Evolutionary conservation across 53 echinoderm and acorn worm species (phyloP), one percentile per base, ranked within the genome.

Genomic region (Echinometra lucunter): DNA sequence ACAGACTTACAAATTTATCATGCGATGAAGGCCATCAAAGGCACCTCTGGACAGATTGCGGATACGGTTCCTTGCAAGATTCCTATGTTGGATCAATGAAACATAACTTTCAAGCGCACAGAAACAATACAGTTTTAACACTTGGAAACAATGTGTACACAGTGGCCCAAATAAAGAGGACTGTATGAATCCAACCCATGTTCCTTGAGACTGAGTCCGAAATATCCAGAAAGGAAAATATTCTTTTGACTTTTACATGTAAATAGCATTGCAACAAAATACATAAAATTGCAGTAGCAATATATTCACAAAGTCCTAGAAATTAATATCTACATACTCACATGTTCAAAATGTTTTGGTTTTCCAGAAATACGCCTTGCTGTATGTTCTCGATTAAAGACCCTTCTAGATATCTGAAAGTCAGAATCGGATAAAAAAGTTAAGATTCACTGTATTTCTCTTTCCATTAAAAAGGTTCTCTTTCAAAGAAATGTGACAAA

Each of bases 1-100:
- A 67, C 28, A 23, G 37, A 91, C 91, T 91, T 67, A 91, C 91
- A 91, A 17, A 10, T 4, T 66, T 11, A 15, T 91, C 28, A 91
- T 49, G 6, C 72, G 67, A 44, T 45, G 70, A 6, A 91, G 72
- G 8, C 91, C 91, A 32, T 37, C 18, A 42, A 91, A 45, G 21
- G 91, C 18, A 35, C 69, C 67, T 49, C 42, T 23, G 13, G 44
- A 28, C 6, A 91, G 72, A 40, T 11, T 25, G 44, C 8, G 25
- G 13, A 91, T 42, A 9, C 42, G 0, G 40, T 91, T 91, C 28
- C 45, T 44, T 44, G 69, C 67, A 42, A 91, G 28, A 44, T 70
- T 70, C 91, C 91, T 91, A 13, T 30, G 44, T 44, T 35, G 6
- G 1, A 85, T 25, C 18, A 85, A 1, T 45, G 7, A 45, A 45